A percentile compares a stretch with the other conserved stretches of the same genome.
Conservation (phyloP, 1,140 invertebrate genomes). For the Drosophila repleta region DNA sequence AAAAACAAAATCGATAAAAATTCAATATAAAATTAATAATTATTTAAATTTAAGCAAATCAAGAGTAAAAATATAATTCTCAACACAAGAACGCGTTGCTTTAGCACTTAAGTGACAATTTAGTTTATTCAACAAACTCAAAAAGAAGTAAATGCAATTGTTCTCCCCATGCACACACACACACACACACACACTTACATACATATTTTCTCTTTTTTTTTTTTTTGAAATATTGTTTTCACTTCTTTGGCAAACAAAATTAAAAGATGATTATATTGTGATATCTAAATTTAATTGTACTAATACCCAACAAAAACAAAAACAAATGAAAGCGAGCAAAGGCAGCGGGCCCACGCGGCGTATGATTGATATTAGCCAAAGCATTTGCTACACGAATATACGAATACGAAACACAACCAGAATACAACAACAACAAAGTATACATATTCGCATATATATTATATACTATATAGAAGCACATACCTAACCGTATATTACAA, state of each 20-base stretch:
- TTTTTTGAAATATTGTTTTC: conserved; percentile 22
- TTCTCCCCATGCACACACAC: conserved; percentile 2
- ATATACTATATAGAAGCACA: conserved; percentile 34
- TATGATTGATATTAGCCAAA: conserved; percentile 61
- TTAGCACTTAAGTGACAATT: conserved; percentile 33
- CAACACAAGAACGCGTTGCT: conserved; percentile 26
- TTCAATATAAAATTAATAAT: conserved; percentile 8
- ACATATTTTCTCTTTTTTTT: background rate
- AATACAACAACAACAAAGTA: conserved; percentile 15
- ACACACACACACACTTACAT: conserved; percentile 15
- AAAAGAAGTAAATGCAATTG: conserved; percentile 20
- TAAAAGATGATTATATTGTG: conserved; percentile 78
- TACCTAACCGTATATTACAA: conserved; percentile 23
- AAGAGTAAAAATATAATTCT: conserved; percentile 18
- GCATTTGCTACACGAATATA: conserved; percentile 43
- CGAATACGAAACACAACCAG: background rate
- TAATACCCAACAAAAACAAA: conserved; percentile 24
- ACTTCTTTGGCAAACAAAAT: conserved; percentile 54
- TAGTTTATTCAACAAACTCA: conserved; percentile 31
- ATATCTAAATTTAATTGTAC: conserved; percentile 78
- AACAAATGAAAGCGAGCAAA: conserved; percentile 16
- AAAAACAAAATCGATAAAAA: background rate
- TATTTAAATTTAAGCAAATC: conserved; percentile 14
- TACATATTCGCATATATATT: conserved; percentile 13
- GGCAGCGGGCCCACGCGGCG: conserved; percentile 24